phyloP scores from a whole-genome alignment of 2,888 invertebrate species.

The Cantharis flavilabris region DNA sequence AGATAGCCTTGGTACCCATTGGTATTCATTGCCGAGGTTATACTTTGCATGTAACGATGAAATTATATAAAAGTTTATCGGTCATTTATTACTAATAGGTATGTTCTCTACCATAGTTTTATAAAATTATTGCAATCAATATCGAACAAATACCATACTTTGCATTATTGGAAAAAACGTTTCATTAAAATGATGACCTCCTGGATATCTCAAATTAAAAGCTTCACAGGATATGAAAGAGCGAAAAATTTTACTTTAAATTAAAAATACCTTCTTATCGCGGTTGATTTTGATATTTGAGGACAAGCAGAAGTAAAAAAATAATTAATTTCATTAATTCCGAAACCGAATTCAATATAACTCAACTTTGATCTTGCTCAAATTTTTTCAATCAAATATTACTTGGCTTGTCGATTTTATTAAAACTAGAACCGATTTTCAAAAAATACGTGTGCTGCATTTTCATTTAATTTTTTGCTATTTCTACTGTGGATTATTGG shows the following conservation, averaged over 20 bases:
- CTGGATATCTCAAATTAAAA: not conserved
- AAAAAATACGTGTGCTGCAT: not conserved
- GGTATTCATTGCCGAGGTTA: constrained; percentile 25
- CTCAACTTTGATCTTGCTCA: not conserved
- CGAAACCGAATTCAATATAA: not conserved
- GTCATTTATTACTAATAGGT: not conserved
- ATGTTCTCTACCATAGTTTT: not conserved
- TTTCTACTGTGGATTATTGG: not conserved
- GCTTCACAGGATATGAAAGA: not conserved
- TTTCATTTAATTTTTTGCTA: not conserved
- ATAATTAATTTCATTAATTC: not conserved
- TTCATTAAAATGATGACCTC: not conserved
- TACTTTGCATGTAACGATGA: not conserved
- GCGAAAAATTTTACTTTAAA: not conserved
- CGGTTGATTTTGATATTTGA: not conserved
- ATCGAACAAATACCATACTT: not conserved
- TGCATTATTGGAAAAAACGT: not conserved
- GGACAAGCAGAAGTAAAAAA: not conserved
- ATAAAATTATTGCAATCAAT: not conserved
- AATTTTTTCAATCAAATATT: not conserved
- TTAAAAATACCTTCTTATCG: not conserved
- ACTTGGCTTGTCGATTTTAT: not conserved
- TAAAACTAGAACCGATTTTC: not conserved
- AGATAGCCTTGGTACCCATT: constrained; percentile 20
- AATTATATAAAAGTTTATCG: not conserved